Conservation (phyloP, 2,797 vertebrate genomes). For the Adelosebastes latens region DNA sequence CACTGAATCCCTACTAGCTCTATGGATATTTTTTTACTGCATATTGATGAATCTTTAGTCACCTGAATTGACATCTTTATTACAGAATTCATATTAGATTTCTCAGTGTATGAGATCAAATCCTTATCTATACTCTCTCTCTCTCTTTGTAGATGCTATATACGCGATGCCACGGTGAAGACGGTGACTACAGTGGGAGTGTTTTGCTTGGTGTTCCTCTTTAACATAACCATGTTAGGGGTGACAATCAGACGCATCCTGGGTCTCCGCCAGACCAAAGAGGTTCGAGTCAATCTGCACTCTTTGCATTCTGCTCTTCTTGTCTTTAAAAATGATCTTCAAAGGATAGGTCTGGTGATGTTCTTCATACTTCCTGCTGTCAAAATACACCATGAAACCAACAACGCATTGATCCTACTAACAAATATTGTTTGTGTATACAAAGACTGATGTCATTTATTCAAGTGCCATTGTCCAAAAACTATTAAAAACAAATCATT, state of each 20-base stretch:
- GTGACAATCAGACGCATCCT: conserved; percentile 72
- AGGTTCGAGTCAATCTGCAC: conserved; percentile 17
- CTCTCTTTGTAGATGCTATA: conserved; percentile 61
- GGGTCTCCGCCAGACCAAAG: conserved; percentile 4
- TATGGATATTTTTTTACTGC: background rate
- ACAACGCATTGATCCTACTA: background rate
- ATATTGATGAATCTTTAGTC: background rate
- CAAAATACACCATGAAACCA: background rate
- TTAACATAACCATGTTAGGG: conserved; percentile 82
- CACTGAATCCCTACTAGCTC: background rate
- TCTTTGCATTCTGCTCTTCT: background rate
- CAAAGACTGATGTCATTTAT: too few relatives aligned
- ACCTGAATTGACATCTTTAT: background rate
- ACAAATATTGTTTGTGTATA: background rate
- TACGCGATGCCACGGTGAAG: conserved; percentile 58
- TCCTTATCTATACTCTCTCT: background rate
- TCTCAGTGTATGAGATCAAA: background rate
- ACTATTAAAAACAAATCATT: too few relatives aligned
- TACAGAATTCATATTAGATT: background rate
- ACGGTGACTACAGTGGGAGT: conserved; percentile 76
- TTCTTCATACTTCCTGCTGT: fast-evolving
- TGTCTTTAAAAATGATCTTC: background rate
- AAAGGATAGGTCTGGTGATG: background rate
- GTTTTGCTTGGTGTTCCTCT: conserved; percentile 85
- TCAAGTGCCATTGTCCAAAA: too few relatives aligned